Percentiles rank a stretch among this genome's conserved stretches.
These are phyloP conservation scores for Scytalopus superciliaris DNA, from an alignment of 2,113 vertebrate genomes.

Conservation along the genomic window DNA sequence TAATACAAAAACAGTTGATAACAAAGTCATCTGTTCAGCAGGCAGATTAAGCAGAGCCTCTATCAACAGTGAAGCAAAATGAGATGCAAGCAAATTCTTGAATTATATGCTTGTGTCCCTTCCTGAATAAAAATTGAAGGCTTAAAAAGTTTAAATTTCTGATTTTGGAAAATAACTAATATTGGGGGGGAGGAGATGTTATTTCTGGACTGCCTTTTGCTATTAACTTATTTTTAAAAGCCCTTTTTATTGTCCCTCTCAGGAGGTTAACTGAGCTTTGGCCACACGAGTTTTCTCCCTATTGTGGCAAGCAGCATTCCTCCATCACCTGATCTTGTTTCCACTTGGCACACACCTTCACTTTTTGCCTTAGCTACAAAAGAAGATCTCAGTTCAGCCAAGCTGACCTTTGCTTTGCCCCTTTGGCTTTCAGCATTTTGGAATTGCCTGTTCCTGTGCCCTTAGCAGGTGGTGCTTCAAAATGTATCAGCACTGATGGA, in stretches of 20 bases:
- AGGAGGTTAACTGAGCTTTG: background rate
- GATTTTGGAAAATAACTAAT: background rate
- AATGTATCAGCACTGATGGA: background rate
- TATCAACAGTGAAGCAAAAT: background rate
- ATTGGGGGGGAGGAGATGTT: background rate
- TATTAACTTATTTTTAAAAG: background rate
- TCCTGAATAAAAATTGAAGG: background rate
- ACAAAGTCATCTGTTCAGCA: background rate
- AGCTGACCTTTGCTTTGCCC: background rate
- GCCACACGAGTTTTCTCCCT: background rate
- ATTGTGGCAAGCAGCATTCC: background rate
- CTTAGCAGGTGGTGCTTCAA: background rate
- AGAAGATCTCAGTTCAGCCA: background rate
- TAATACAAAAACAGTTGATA: background rate
- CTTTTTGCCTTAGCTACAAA: background rate
- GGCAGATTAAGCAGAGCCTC: background rate
- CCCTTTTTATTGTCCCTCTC: background rate
- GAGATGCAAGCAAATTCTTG: background rate
- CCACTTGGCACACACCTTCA: background rate
- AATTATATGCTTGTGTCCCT: background rate
- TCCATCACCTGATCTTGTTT: background rate
- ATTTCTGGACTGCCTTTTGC: background rate
- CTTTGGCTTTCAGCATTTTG: background rate
- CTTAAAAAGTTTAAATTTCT: background rate
- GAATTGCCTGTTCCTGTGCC: background rate